These are phyloP conservation scores for Drosophila santomea DNA, from an alignment of 1,140 invertebrate species.

Conservation along the genomic window DNA sequence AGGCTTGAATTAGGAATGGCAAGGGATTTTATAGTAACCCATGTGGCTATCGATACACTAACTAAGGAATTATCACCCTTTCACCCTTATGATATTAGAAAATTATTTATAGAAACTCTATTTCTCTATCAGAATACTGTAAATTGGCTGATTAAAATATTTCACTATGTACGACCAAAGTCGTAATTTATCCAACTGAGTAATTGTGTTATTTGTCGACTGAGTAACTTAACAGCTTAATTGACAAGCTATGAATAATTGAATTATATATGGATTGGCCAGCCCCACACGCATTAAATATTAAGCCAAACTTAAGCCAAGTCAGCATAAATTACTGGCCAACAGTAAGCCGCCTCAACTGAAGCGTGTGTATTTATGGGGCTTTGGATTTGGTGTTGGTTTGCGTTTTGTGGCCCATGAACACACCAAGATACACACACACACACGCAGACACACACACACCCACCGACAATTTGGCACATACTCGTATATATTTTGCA, in stretches of 20 bases:
- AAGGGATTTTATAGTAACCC: not conserved
- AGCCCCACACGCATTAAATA: not conserved
- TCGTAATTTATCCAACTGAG: too few relatives aligned
- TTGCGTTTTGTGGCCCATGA: not conserved
- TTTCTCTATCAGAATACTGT: too few relatives aligned
- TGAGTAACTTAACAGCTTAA: not conserved
- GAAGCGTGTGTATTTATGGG: not conserved
- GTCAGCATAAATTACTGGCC: constrained; percentile 3
- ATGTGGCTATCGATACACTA: not conserved
- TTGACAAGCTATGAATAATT: constrained; percentile 4
- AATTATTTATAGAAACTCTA: too few relatives aligned
- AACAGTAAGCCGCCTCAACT: not conserved
- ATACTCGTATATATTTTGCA: constrained; percentile 20
- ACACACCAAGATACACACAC: not conserved
- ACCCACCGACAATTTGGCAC: constrained; percentile 17
- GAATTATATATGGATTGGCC: not conserved
- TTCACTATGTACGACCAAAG: too few relatives aligned
- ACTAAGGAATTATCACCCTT: not conserved
- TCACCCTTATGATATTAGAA: not conserved
- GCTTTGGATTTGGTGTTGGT: not conserved
- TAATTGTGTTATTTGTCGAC: not conserved
- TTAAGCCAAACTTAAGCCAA: constrained; percentile 2
- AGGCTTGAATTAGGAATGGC: constrained; percentile 2
- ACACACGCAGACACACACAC: not conserved
- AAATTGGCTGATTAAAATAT: too few relatives aligned